Percentiles rank a stretch among this genome's conserved stretches.
Evolutionary conservation across 2,888 invertebrate genomes (phyloP).

Genomic region (Didymodactylos carnosus): DNA sequence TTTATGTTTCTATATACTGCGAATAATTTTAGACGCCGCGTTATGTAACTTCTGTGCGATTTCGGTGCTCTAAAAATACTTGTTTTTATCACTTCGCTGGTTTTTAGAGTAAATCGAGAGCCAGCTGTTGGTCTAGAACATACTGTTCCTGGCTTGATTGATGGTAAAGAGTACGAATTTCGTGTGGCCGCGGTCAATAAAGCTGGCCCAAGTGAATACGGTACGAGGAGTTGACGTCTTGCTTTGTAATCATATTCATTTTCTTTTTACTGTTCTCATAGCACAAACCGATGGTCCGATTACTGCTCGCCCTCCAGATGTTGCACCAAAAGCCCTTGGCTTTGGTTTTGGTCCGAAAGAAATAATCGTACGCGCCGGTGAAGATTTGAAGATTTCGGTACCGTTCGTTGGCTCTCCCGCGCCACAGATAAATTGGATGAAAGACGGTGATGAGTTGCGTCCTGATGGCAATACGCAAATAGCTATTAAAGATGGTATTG

Average conservation of each 20-base stretch:
- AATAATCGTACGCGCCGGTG: slow-evolving; percentile 80
- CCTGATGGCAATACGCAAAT: slow-evolving; percentile 60
- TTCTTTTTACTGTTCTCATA: neutral
- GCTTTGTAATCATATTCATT: too few relatives aligned
- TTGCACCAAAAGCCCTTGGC: slow-evolving; percentile 6
- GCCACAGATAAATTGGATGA: slow-evolving; percentile 48
- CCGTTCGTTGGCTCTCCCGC: slow-evolving; percentile 71
- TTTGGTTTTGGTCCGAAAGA: slow-evolving; percentile 36
- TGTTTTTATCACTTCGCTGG: too few relatives aligned
- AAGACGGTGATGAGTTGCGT: slow-evolving; percentile 58
- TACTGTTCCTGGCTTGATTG: slow-evolving; percentile 55
- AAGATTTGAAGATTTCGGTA: slow-evolving; percentile 74
- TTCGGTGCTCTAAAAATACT: too few relatives aligned
- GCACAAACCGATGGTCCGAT: slow-evolving; percentile 11
- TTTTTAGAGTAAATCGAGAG: neutral
- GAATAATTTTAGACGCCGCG: too few relatives aligned
- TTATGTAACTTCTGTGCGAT: too few relatives aligned
- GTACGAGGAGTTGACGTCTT: too few relatives aligned
- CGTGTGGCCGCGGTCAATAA: slow-evolving; percentile 83
- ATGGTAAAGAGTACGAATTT: slow-evolving; percentile 93
- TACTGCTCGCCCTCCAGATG: slow-evolving; percentile 12
- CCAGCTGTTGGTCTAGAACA: neutral
- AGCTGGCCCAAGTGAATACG: slow-evolving; percentile 76
- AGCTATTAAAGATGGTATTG: slow-evolving; percentile 21
- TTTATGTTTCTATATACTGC: too few relatives aligned